These are phyloP conservation scores for Ciconia stormi DNA, from an alignment of 2,113 vertebrate genomes.

Conservation along the genomic window DNA sequence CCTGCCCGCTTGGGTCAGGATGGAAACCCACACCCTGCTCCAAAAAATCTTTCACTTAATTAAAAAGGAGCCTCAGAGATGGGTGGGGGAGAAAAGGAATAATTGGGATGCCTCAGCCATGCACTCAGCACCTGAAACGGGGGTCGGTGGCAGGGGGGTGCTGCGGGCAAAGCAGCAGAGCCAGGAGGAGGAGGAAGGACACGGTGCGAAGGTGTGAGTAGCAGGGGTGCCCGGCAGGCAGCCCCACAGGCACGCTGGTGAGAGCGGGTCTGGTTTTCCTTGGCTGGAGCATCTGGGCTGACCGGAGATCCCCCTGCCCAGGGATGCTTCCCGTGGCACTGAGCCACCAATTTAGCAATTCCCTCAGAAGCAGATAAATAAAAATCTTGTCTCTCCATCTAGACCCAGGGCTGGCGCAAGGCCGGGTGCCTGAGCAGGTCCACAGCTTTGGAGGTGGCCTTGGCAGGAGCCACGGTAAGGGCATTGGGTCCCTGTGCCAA, in stretches of 20 bases:
- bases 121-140: background rate
- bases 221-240: background rate
- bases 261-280: background rate
- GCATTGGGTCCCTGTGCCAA: fast-evolving
- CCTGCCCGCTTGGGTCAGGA: background rate
- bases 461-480: fast-evolving
- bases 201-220: fast-evolving
- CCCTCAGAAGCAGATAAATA: background rate
- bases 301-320: background rate
- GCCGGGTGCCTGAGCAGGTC: fast-evolving
- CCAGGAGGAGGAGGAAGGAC: background rate
- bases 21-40: background rate
- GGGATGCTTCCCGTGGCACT: background rate
- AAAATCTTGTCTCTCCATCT: background rate
- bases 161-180: background rate
- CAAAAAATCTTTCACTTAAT: background rate
- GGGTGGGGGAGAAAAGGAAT: background rate
- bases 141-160: background rate
- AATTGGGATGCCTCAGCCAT: background rate
- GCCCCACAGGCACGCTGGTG: background rate
- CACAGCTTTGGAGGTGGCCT: background rate
- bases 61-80: background rate
- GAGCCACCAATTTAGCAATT: background rate
- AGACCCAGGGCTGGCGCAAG: background rate
- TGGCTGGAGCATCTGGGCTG: background rate